Evolutionary conservation across 1,140 invertebrate species (phyloP).

Genomic region (Neodiprion fabricii): DNA sequence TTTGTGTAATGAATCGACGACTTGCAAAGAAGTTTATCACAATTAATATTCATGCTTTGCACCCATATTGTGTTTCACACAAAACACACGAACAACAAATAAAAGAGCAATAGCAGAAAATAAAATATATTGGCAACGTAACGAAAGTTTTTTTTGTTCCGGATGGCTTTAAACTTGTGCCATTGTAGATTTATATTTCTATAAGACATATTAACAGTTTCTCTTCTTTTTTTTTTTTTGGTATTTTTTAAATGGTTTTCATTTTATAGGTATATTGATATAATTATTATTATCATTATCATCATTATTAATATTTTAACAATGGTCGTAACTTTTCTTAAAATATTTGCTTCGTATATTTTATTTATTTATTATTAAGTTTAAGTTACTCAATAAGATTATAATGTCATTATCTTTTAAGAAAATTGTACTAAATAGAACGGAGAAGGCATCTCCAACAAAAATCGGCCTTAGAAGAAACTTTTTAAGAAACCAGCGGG

Average conservation of each 20-base stretch:
- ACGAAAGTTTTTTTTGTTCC: constrained; percentile 26
- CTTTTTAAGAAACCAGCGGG: constrained; percentile 88
- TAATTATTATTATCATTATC: constrained; percentile 36
- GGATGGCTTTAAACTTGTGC: constrained; percentile 22
- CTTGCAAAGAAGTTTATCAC: not conserved
- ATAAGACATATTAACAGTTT: constrained; percentile 20
- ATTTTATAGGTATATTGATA: constrained; percentile 10
- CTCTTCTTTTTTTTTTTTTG: constrained; percentile 11
- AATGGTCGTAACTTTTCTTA: constrained; percentile 50
- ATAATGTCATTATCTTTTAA: constrained; percentile 38
- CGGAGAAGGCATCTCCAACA: constrained; percentile 51
- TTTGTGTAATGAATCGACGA: constrained; percentile 24
- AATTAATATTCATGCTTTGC: constrained; percentile 1
- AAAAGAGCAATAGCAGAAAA: constrained; percentile 24
- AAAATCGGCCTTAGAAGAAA: constrained; percentile 78
- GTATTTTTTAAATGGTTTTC: not conserved
- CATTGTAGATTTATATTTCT: constrained; percentile 9
- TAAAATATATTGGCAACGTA: constrained; percentile 29
- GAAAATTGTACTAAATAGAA: constrained; percentile 61
- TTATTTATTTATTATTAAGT: constrained; percentile 20
- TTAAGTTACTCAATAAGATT: constrained; percentile 49
- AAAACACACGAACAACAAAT: constrained; percentile 23
- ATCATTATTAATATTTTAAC: constrained; percentile 50
- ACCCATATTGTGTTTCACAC: constrained; percentile 14
- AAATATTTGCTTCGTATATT: constrained; percentile 44